Evolutionary conservation across 2,113 vertebrate species (phyloP), one percentile per base, ranked within the genome.

Genomic region (Pogona vitticeps): DNA sequence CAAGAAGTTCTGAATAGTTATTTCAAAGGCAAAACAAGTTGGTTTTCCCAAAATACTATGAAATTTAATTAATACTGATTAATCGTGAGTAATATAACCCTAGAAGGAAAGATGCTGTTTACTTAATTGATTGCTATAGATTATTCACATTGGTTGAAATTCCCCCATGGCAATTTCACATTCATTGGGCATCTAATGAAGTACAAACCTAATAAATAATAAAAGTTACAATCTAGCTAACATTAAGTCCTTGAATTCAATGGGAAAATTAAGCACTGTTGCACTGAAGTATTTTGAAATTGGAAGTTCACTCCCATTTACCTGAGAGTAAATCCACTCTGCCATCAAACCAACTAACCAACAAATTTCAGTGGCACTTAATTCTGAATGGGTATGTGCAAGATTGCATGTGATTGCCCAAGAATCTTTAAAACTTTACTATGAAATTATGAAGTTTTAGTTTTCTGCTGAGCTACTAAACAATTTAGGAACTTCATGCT

Each of bases 31-130:
- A 20, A 26, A 65, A 65, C 59, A 81, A 65, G 61, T 77, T 58
- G n/a, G 56, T 67, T 67, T 23, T 81, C 40, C 38, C 17, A 3
- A 81, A 67, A 81, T 81, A 38, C 61, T 42, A 67, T n/a, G 8
- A 9, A 81, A 81, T 81, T 31, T 81, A 65, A 80, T 80, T 65
- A 67, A 26, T 14, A 23, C 23, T 81, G 79, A 65, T 67, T 81
- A 81, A 81, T 80, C 20, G 59, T 40, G 38, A 81, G 36, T 67
- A 67, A 65, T 67, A n/a, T 67, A n/a, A 81, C 31, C 17, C 26
- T 67, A 23, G 7, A 42, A 42, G 26, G 61, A 80, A 42, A 52
- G 18, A 80, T 33, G 28, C 3, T 77, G 28, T 58, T 56, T 56
- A 31, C 79, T 81, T 81, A 26, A 65, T 65, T 67, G 79, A 31